Conservation (phyloP, 2,888 invertebrate genomes). For the Dermolepida albohirtum region DNA sequence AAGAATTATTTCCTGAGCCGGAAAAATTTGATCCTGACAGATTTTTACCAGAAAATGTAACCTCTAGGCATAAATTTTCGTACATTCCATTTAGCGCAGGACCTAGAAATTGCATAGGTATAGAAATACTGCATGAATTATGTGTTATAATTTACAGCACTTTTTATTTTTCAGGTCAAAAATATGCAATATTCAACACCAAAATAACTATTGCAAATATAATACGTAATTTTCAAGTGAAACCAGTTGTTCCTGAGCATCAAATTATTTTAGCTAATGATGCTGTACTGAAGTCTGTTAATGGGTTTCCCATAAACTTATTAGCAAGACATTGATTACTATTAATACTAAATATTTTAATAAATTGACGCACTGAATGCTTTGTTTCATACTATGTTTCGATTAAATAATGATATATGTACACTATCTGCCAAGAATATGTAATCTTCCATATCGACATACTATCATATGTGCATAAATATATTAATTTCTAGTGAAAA, state of each 20-base stretch:
- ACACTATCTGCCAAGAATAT: too few species aligned
- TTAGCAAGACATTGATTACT: slow-evolving; percentile 28
- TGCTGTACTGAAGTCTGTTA: slow-evolving; percentile 46
- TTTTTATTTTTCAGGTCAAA: slow-evolving; percentile 45
- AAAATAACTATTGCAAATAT: slow-evolving; percentile 47
- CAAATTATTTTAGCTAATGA: slow-evolving; percentile 42
- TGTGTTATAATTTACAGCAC: neutral
- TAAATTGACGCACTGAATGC: neutral
- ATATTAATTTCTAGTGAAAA: too few species aligned
- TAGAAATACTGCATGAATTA: neutral
- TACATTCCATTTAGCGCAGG: slow-evolving; percentile 66
- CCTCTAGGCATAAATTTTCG: slow-evolving; percentile 63
- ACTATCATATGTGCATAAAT: too few species aligned
- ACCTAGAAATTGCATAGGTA: slow-evolving; percentile 64
- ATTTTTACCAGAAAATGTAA: slow-evolving; percentile 61
- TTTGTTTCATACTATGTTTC: neutral
- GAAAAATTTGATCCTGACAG: slow-evolving; percentile 64
- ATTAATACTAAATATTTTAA: neutral
- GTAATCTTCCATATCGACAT: too few species aligned
- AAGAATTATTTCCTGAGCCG: slow-evolving; percentile 66
- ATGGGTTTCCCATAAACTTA: slow-evolving; percentile 49
- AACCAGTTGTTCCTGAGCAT: slow-evolving; percentile 47
- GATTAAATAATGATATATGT: too few species aligned
- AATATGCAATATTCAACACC: slow-evolving; percentile 46
- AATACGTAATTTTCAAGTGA: slow-evolving; percentile 46